Evolutionary conservation across 2,888 invertebrate species (phyloP), one percentile per base, ranked within the genome.

Genomic region (Cheilosia urbana): DNA sequence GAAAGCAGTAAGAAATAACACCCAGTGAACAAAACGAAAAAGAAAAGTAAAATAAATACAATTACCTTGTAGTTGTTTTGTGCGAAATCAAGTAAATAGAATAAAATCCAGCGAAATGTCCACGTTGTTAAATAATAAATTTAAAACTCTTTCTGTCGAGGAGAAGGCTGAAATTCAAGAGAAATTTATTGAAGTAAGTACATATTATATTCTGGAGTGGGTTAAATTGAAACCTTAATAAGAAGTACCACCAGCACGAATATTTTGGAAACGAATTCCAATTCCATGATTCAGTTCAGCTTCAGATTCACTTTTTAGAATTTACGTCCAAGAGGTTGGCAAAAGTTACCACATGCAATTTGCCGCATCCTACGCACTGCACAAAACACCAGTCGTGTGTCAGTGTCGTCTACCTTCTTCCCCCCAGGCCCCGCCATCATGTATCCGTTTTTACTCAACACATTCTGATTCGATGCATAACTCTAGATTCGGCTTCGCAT

Each of bases 141-240:
- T 92, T 78, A 92, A 92, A 90, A 91, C 90, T 79, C 89, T 92
- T 75, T 92, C 92, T 71, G 90, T 89, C 78, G 96, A 96, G 90
- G 96, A 96, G 93, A 94, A 94, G 89, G 93, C 94, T 87, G 96
- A 96, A 93, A 95, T 96, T 90, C 94, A 94, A 90, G 96, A 96
- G 93, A 95, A 96, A 91, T 96, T 96, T 91, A 93, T 94, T 89
- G 94, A 95, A 93, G 96, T 96, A 94, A 93, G 93, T 69, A 45
- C 37, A 42, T 24, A 24, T 15, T 40, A n/a, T n/a, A n/a, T n/a
- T n/a, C n/a, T n/a, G n/a, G n/a, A n/a, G 15, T 6, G 11, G 11
- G 7, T 34, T 34, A 9, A 6, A n/a, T 15, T 13, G 27, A 42
- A 45, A n/a, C 15, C 15, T 5, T 3, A 37, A 24, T 11, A n/a